phyloP scores from a whole-genome alignment of 2,888 invertebrate genomes.

The Protonemura montana region DNA sequence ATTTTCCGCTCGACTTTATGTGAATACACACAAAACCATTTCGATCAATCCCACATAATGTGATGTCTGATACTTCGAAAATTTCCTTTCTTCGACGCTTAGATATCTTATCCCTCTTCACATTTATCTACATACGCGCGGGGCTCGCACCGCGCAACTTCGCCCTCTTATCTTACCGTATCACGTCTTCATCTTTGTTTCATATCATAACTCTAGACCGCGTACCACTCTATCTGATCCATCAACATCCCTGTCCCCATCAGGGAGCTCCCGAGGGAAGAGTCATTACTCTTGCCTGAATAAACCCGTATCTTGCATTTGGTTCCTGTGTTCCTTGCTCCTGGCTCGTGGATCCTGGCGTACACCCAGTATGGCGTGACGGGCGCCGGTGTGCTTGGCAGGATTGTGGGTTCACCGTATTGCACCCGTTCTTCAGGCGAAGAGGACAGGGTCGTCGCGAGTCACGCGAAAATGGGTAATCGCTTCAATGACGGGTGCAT shows the following conservation, averaged over 20 bases:
- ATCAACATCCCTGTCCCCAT: constrained; percentile 31
- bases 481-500: too few relatives aligned
- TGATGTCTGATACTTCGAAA: constrained; percentile 8
- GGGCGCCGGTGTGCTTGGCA: background rate
- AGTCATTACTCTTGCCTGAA: constrained; percentile 22
- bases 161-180: background rate
- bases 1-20: background rate
- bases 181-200: constrained; percentile 12
- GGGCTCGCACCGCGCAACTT: background rate
- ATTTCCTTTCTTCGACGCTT: constrained; percentile 15
- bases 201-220: constrained; percentile 17
- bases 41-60: background rate
- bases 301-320: constrained; percentile 5
- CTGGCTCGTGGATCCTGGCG: background rate
- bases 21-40: constrained; percentile 16
- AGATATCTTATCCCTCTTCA: background rate
- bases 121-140: constrained; percentile 14
- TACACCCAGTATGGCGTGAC: background rate
- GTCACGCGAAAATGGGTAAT: too few relatives aligned
- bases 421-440: background rate
- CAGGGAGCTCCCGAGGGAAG: constrained; percentile 7
- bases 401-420: background rate
- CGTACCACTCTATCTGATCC: constrained; percentile 27
- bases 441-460: background rate
- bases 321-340: background rate